Evolutionary conservation across 2,888 invertebrate species (phyloP).

Genomic region (Stratiomys singularior): DNA sequence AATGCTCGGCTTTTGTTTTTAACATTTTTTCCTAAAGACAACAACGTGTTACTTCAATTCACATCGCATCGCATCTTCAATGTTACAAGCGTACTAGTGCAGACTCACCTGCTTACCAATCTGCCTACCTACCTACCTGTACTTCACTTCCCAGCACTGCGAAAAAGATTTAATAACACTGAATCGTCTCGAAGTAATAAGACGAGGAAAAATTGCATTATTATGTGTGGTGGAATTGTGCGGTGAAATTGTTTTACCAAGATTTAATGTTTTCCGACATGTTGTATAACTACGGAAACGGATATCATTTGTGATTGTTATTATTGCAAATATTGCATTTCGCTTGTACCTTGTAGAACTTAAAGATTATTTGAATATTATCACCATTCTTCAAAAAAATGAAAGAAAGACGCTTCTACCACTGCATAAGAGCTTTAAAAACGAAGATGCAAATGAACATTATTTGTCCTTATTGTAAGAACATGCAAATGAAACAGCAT

Average conservation of each 20-base stretch:
- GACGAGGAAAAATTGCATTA: conserved; percentile 27
- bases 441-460: no score
- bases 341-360: not conserved
- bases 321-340: not conserved
- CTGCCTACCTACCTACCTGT: no score
- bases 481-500: no score
- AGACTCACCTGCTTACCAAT: no score
- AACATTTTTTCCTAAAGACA: conserved; percentile 19
- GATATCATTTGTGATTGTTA: conserved; percentile 21
- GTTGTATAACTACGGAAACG: conserved; percentile 42
- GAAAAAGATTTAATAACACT: conserved; percentile 15
- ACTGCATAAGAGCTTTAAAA: no score
- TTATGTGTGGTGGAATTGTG: conserved; percentile 27
- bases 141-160: not conserved
- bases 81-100: not conserved
- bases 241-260: conserved; percentile 44
- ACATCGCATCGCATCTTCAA: conserved; percentile 42
- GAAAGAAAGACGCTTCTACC: no score
- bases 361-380: not conserved
- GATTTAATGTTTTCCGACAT: conserved; percentile 40
- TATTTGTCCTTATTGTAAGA: no score
- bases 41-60: conserved; percentile 36
- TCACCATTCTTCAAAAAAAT: no score
- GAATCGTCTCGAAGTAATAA: conserved; percentile 28
- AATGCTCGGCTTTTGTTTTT: conserved; percentile 32